Conservation (phyloP, 2,797 vertebrate species). For the Trichosurus vulpecula region DNA sequence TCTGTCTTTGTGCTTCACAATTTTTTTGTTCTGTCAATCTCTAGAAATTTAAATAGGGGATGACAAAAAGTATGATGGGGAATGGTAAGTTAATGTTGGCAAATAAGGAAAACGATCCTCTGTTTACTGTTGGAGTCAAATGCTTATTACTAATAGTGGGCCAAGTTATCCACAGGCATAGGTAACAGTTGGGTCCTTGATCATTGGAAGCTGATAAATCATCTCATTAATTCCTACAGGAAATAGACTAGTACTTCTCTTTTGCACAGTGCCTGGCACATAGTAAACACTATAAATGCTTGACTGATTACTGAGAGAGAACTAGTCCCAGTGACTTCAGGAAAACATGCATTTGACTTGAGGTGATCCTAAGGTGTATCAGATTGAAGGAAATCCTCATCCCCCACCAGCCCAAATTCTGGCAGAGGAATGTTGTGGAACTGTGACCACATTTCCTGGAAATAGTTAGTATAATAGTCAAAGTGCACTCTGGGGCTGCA, state of each 20-base stretch:
- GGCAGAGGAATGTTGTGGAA: background rate
- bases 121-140: background rate
- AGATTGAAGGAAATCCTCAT: background rate
- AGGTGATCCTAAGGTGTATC: constrained; percentile 34
- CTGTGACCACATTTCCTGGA: constrained; percentile 56
- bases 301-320: background rate
- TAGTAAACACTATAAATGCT: background rate
- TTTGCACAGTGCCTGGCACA: background rate
- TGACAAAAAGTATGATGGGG: background rate
- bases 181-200: background rate
- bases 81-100: constrained; percentile 28
- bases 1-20: constrained; percentile 27
- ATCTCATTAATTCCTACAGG: background rate
- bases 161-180: background rate
- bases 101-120: constrained; percentile 33
- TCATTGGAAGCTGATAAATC: background rate
- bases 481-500: background rate
- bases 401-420: background rate
- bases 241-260: background rate
- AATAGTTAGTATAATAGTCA: constrained; percentile 25
- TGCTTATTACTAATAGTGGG: background rate
- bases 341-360: constrained; percentile 5
- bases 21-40: constrained; percentile 16
- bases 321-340: background rate
- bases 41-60: constrained; percentile 35